Base-by-base conservation (phyloP, 2,888 invertebrate species). In the Aleiodes leptofemur region DNA sequence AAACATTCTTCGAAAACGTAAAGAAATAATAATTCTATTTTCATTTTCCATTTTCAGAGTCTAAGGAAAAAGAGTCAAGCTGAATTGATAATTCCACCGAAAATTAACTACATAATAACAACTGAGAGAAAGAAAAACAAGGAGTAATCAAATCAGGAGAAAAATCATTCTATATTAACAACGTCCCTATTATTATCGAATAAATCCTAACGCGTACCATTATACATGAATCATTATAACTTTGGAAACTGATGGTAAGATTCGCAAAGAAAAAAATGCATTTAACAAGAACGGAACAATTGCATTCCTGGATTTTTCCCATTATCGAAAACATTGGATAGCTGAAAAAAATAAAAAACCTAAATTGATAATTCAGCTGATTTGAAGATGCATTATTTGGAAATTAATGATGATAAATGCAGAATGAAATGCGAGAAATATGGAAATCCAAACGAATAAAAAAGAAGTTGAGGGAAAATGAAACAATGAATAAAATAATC, bases 31-130 rank as follows among this genome's bases (percentile, higher is more conserved):
- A 23, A 23, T 38, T 8, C 59, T 69, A 66, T 48, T 61, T 29
- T 72, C 66, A 74, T 77, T 80, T 80, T 77, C 38, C 76, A 76
- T 74, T 92, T 92, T n/a, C 91, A 93, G 93, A 93, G 90, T 92
- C 93, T 83, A 93, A 93, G 90, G 93, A 93, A 86, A 93, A 93
- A 85, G 93, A 93, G 90, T 93, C 93, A 76, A 93, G 93, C 91
- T 93, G 93, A 93, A 93, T 92, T 79, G 78, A 48, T 80, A 77
- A 76, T 76, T 56, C 69, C 68, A 78, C 76, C 76, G 82, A 77
- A 79, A 76, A 8, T 56, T 56, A 73, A 78, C 55, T 73, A 81
- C 78, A 74, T 55, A 57, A 66, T 31, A 82, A 80, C 76, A 76
- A 74, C 73, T 80, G 81, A 83, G 79, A 81, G 78, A 77, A 76